phyloP scores from a whole-genome alignment of 2,797 vertebrate species.

The Danio albolineatus region DNA sequence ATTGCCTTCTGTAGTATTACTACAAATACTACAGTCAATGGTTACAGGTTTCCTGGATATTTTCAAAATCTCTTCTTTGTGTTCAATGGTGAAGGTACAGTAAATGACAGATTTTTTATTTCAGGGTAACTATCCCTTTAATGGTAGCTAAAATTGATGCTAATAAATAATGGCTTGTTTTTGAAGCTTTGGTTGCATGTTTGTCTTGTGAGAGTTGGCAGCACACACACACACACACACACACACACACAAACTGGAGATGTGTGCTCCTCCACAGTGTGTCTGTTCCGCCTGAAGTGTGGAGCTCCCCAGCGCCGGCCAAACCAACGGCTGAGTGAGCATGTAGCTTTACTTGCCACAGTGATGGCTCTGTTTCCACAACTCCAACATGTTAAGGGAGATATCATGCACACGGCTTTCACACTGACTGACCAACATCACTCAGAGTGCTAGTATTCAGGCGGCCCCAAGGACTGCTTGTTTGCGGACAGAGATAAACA shows the following conservation, averaged over 20 bases:
- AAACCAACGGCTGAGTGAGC: conserved; percentile 18
- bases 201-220: too few species aligned
- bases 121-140: too few species aligned
- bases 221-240: conserved; percentile 36
- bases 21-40: too few species aligned
- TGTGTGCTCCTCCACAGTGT: conserved; percentile 37
- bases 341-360: conserved; percentile 34
- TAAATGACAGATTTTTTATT: too few species aligned
- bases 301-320: conserved; percentile 7
- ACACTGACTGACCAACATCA: conserved; percentile 23
- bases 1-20: too few species aligned
- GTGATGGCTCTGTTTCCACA: conserved; percentile 40
- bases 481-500: conserved; percentile 26
- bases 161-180: too few species aligned
- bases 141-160: too few species aligned
- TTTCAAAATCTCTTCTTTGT: too few species aligned
- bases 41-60: too few species aligned
- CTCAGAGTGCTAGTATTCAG: conserved; percentile 2
- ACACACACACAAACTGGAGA: neutral
- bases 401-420: conserved; percentile 23
- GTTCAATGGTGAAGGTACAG: too few species aligned
- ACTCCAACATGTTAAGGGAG: conserved; percentile 33
- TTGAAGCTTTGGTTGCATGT: too few species aligned
- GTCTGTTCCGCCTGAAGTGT: conserved; percentile 28
- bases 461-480: neutral